Evolutionary conservation across 2,888 invertebrate species (phyloP), one percentile per base, ranked within the genome.

Genomic region (Drosophila fungiperda): DNA sequence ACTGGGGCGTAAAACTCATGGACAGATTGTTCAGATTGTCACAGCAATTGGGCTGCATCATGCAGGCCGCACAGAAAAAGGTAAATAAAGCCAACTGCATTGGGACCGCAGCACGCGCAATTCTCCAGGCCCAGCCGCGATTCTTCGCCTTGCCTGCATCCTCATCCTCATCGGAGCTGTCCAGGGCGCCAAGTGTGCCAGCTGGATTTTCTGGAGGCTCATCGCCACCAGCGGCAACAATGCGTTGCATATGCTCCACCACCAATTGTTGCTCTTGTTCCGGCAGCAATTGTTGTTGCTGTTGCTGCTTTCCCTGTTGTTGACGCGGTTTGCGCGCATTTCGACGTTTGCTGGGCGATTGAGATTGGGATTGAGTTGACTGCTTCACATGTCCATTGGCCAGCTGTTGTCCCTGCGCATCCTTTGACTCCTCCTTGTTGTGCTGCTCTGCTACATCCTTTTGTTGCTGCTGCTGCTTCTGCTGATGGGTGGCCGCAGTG

Each of bases 31-130:
- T 96, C 86, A 96, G 94, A 76, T 95, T 94, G 92, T 96, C 96
- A 93, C 96, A 96, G 92, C 96, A 96, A 60, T 95, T 95, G 1
- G 96, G 96, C 88, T 96, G 96, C 89, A 96, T 94, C 40, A 96
- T 94, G 86, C 95, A 96, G 58, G 95, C 96, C 62, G 96, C 94
- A 88, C 96, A 96, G 81, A 96, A 94, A 50, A 96, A 93, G 7
- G 96, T 95, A 67, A 96, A 94, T 61, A 96, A 91, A 7, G 96
- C 96, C 89, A 96, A 87, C 84, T 96, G 96, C 92, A 96, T 95
- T 40, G 96, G 96, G 70, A 96, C 91, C 15, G 96, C 95, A n/a
- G 95, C 94, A 78, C 95, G 94, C 60, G 96, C 94, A 45, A 96
- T 95, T 58, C 96, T 94, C 95, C 95, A 95, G 69, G 95, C 94